A percentile compares a stretch with the other conserved stretches of the same genome.
Evolutionary conservation across 2,113 vertebrate genomes (phyloP).

Genomic region (Verasper variegatus): DNA sequence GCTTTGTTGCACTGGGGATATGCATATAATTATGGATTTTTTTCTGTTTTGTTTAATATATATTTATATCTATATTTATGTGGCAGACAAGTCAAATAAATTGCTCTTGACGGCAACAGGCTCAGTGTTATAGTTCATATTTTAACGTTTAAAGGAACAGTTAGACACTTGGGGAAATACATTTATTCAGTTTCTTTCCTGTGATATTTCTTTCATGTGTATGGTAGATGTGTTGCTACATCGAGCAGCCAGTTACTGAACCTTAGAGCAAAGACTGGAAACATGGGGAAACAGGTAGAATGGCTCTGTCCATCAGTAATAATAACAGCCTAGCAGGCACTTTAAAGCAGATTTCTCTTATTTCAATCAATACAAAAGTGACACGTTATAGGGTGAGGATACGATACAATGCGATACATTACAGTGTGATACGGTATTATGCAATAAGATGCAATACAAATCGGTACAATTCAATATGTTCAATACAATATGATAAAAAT

Average conservation of each 20-base stretch:
- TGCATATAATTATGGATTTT: conserved; percentile 15
- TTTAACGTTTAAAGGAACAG: neutral
- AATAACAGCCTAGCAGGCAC: neutral
- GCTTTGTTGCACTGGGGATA: conserved; percentile 3
- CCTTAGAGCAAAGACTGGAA: neutral
- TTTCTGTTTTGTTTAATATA: neutral
- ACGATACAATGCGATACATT: neutral
- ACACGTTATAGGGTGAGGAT: neutral
- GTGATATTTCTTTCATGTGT: neutral
- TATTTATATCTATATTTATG: conserved; percentile 4
- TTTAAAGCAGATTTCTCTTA: too few species aligned
- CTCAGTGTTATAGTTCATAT: neutral
- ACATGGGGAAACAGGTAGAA: neutral
- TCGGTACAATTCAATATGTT: too few species aligned
- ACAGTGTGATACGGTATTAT: too few species aligned
- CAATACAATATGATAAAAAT: neutral
- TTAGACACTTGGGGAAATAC: neutral
- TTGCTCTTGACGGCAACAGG: conserved; percentile 7
- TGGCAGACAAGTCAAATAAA: conserved; percentile 8
- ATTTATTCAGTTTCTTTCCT: neutral
- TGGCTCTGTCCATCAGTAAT: neutral
- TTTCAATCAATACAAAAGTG: neutral
- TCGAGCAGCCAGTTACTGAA: neutral
- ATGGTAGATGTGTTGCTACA: neutral
- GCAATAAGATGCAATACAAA: too few species aligned